phyloP scores from a whole-genome alignment of 2,113 vertebrate genomes.

The Cairina moschata region DNA sequence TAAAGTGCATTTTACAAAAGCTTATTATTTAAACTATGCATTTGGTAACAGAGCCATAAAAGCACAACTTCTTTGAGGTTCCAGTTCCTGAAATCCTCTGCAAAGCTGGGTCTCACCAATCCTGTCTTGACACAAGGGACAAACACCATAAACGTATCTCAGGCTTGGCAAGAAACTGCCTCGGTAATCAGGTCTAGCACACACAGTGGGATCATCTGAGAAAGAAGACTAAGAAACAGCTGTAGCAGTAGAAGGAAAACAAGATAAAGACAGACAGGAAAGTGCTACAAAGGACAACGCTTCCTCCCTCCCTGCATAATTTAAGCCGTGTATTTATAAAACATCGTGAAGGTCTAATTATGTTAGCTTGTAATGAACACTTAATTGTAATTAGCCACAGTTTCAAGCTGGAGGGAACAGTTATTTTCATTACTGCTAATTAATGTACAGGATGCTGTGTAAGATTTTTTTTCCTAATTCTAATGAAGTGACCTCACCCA shows the following conservation, averaged over 20 bases:
- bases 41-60: neutral
- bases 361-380: conserved; percentile 61
- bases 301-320: conserved; percentile 58
- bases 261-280: conserved; percentile 9
- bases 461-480: neutral
- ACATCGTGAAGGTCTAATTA: conserved; percentile 72
- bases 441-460: conserved; percentile 21
- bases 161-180: neutral
- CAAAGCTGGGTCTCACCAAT: neutral
- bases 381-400: conserved; percentile 67
- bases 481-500: neutral
- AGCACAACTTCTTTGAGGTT: neutral
- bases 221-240: neutral
- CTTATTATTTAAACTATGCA: neutral
- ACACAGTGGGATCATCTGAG: neutral
- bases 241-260: neutral
- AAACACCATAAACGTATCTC: neutral
- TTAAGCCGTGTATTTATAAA: conserved; percentile 56
- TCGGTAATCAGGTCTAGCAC: neutral
- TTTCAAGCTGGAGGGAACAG: conserved; percentile 67
- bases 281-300: neutral
- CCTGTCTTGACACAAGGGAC: neutral
- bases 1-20: neutral
- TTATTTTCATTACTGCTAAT: conserved; percentile 75
- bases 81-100: neutral